These are phyloP conservation scores for Chaetogeoica ovagalla DNA, from an alignment of 2,888 invertebrate genomes.

Conservation along the genomic window DNA sequence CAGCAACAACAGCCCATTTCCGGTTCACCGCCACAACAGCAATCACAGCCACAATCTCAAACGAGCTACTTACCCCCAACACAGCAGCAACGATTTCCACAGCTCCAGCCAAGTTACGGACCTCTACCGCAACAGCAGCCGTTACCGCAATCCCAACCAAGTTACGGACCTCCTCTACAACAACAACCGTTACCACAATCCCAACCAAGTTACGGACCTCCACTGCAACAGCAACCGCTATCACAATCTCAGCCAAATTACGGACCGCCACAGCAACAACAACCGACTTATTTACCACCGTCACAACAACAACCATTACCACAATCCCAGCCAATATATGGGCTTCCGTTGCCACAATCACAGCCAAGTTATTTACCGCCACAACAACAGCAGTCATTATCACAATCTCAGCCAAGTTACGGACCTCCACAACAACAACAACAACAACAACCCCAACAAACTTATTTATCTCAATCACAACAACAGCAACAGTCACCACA, in stretches of 20 bases:
- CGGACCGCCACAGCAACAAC: slow-evolving; percentile 57
- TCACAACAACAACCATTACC: slow-evolving; percentile 12
- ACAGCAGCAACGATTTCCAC: neutral
- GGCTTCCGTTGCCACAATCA: slow-evolving; percentile 58
- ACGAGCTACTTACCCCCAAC: slow-evolving; percentile 59
- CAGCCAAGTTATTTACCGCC: slow-evolving; percentile 56
- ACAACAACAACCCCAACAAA: slow-evolving; percentile 48
- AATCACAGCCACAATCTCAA: slow-evolving; percentile 25
- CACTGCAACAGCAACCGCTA: slow-evolving; percentile 54
- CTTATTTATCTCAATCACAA: slow-evolving; percentile 55
- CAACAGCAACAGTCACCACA: slow-evolving; percentile 54
- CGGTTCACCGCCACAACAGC: slow-evolving; percentile 3
- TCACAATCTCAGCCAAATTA: slow-evolving; percentile 57
- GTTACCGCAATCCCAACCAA: slow-evolving; percentile 49
- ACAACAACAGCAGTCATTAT: slow-evolving; percentile 59
- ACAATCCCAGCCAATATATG: slow-evolving; percentile 57
- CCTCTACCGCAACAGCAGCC: slow-evolving; percentile 22
- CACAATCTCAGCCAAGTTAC: slow-evolving; percentile 62
- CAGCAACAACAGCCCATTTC: slow-evolving; percentile 31
- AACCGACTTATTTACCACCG: neutral
- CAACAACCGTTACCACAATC: slow-evolving; percentile 25
- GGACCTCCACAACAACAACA: slow-evolving; percentile 59
- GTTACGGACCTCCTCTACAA: slow-evolving; percentile 55
- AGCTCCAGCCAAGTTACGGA: slow-evolving; percentile 57
- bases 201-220: slow-evolving; percentile 58